phyloP scores from a whole-genome alignment of 2,113 vertebrate species.

The Datnioides undecimradiatus region DNA sequence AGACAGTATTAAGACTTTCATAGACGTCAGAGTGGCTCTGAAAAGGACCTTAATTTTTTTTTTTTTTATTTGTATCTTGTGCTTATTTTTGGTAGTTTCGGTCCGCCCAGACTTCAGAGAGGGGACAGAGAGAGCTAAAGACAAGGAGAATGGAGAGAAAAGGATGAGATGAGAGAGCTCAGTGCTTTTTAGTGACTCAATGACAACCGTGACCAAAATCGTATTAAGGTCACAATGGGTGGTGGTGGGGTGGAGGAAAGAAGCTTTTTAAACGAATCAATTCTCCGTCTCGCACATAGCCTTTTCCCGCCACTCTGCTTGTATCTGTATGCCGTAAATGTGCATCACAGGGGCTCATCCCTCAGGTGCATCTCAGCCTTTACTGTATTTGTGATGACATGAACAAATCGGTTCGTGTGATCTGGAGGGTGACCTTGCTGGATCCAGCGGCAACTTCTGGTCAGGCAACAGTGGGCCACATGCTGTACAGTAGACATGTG shows the following conservation, averaged over 20 bases:
- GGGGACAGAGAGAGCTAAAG: background rate
- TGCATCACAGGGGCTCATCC: background rate
- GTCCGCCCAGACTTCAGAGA: constrained; percentile 4
- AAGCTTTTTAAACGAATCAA: constrained; percentile 74
- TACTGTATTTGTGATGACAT: background rate
- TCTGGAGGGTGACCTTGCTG: constrained; percentile 45
- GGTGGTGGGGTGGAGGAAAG: constrained; percentile 63
- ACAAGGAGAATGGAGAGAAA: constrained; percentile 7
- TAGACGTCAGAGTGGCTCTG: background rate
- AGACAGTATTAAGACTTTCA: background rate
- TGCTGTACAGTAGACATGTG: constrained; percentile 13
- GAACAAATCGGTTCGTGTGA: constrained; percentile 37
- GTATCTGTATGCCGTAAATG: background rate
- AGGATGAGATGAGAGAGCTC: constrained; percentile 56
- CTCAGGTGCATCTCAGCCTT: background rate
- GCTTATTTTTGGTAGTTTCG: background rate
- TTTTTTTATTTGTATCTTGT: constrained; percentile 7
- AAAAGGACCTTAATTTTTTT: background rate
- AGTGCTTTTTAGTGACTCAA: constrained; percentile 71
- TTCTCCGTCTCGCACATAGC: constrained; percentile 50
- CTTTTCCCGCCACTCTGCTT: background rate
- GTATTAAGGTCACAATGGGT: constrained; percentile 76
- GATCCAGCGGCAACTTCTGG: background rate
- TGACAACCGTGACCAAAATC: constrained; percentile 74
- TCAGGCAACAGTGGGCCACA: constrained; percentile 7